These are phyloP conservation scores for Drosophila elegans DNA, from an alignment of 1,140 invertebrate genomes.

Conservation along the genomic window DNA sequence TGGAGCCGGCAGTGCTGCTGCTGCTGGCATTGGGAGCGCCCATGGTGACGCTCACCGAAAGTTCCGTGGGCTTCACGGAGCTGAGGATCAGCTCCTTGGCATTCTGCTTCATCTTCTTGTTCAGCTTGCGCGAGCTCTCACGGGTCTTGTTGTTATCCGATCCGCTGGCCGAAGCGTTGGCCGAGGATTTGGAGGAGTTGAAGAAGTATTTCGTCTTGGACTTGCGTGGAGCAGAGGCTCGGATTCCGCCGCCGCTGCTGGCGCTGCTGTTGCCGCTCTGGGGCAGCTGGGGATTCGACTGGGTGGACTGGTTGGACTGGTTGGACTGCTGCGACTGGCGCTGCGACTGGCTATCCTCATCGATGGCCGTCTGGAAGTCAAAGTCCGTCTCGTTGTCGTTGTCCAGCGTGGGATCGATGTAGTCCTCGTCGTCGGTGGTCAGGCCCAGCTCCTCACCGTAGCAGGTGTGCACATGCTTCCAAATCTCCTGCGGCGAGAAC, in stretches of 20 bases:
- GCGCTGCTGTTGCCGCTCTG: conserved; percentile 73
- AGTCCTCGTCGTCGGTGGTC: conserved; percentile 97
- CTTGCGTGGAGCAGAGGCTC: conserved; percentile 55
- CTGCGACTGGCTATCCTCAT: conserved; percentile 63
- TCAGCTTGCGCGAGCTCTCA: conserved; percentile 67
- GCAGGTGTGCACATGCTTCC: conserved; percentile 94
- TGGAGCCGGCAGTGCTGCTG: conserved; percentile 26
- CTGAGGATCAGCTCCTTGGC: conserved; percentile 79
- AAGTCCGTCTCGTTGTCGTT: conserved; percentile 65
- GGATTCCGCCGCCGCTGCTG: conserved; percentile 65
- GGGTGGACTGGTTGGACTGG: conserved; percentile 31
- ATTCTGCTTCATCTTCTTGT: conserved; percentile 79
- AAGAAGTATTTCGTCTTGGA: conserved; percentile 79
- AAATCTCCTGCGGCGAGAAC: conserved; percentile 94
- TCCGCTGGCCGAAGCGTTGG: conserved; percentile 75
- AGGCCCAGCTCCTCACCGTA: conserved; percentile 97
- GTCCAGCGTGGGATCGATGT: conserved; percentile 86
- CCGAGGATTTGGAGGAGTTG: conserved; percentile 72
- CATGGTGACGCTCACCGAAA: conserved; percentile 48
- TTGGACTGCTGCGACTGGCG: conserved; percentile 45
- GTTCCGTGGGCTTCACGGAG: conserved; percentile 73
- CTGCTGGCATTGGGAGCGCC: conserved; percentile 4
- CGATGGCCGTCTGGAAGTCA: conserved; percentile 72
- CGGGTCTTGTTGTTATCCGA: conserved; percentile 72
- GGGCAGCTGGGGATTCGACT: conserved; percentile 42